Base-by-base conservation (phyloP, 2,797 vertebrate species). In the Acanthornis magna region DNA sequence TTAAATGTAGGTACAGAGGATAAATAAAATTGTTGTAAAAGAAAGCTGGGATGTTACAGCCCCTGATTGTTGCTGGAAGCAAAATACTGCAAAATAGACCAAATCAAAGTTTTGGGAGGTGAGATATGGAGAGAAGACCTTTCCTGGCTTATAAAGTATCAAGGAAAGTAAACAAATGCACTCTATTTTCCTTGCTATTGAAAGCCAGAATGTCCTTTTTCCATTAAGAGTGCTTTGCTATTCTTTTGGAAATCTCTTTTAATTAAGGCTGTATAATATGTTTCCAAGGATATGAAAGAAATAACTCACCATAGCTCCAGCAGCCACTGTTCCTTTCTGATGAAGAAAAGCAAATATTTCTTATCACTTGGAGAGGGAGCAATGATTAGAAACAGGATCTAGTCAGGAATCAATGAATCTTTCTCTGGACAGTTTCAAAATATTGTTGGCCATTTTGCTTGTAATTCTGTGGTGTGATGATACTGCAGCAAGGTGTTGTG, bases 281-380 rank as follows among this genome's bases (percentile, higher is more conserved):
- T 93, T 94, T 95, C 85, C 82, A 95, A 89, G 92, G 92, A 85
- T 91, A 93, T 95, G 93, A 96, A 92, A 92, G 84, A 91, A 96
- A 68, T 88, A 85, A 93, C 91, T 92, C 87, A 91, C 58, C 22
- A 22, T 80, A 68, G 48, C 62, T 93, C 43, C 58, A 91, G 73
- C 58, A 94, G 71, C 54, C 62, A 51, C 88, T 83, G n/a, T 88
- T 91, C 50, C 54, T 78, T 91, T 86, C 78, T 85, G 87, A 91
- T 65, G 84, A 92, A 85, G 81, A 72, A 94, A 89, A 91, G 38
- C 30, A 87, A 94, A 38, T 85, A 86, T 86, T 88, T 88, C 63
- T 91, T 90, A 89, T 85, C 58, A n/a, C 47, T 91, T 78, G 78
- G 65, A 75, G 72, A 78, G n/a, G 62, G 32, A 68, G 54, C 65